Evolutionary conservation across 1,140 invertebrate genomes (phyloP), one percentile per base, ranked within the genome.

Genomic region (Papilio xuthus): DNA sequence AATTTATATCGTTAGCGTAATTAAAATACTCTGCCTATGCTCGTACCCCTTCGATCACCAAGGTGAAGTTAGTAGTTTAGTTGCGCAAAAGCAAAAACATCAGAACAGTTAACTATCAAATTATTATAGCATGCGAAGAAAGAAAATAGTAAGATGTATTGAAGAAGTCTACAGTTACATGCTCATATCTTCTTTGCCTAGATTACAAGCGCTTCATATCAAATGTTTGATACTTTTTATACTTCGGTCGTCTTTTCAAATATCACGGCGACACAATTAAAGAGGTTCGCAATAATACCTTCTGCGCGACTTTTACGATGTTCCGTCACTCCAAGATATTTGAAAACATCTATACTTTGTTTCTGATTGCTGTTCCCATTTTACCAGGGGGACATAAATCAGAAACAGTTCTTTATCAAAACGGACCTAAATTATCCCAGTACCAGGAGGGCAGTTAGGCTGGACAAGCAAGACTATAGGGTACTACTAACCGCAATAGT

Each of bases 401-500:
- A 37, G 7, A 37, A 37, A 37, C 32, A 37, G 32, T 37, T 37
- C 32, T 37, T 4, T 60, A 12, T 12, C 32, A 72, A 44, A 23
- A 72, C n/a, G n/a, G 70, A 4, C 23, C 56, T 23, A 12, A 12
- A 3, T 26, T 67, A 15, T 67, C 12, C 1, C 20, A 15, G 26
- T 15, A 73, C 6, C 23, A 50, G 41, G 20, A 73, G 37, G 50
- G 71, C n/a, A 47, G 23, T 42, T 26, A 2, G 42, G 4, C 23
- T 23, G n/a, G 20, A 42, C 56, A 77, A 67, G 18, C 28, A 50
- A 56, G 76, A 47, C 8, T 56, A 60, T 37, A 69, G 15, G 56
- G 23, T 47, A 73, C 32, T 76, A 81, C 92, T 89, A 82, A 97
- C 95, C 83, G 90, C 95, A 67, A 97, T 94, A 10, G 86, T 95